phyloP scores from a whole-genome alignment of 2,888 invertebrate species.

The Rotaria sp. region DNA sequence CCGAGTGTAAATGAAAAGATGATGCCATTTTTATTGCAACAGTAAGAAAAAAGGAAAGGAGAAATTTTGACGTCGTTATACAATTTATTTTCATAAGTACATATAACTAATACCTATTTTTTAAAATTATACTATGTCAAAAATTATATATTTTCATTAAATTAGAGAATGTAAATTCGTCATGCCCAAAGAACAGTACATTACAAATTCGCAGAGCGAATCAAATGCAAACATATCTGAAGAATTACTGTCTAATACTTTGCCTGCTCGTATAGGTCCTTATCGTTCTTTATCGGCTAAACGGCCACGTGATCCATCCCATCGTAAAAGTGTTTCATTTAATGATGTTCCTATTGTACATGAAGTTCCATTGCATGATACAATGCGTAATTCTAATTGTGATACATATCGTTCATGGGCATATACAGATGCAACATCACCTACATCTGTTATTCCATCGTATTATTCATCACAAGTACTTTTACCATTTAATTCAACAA shows the following conservation, averaged over 20 bases:
- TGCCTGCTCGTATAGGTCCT: neutral
- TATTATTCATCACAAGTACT: neutral
- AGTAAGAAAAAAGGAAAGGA: neutral
- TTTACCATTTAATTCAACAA: neutral
- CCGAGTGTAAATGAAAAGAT: neutral
- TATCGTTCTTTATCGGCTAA: slow-evolving; percentile 7
- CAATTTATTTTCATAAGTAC: neutral
- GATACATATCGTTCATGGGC: neutral
- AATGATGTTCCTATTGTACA: slow-evolving; percentile 28
- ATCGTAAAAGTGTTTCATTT: slow-evolving; percentile 15
- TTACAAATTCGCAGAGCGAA: neutral
- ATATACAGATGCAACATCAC: neutral
- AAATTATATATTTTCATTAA: neutral
- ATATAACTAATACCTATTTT: neutral
- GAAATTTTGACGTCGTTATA: neutral
- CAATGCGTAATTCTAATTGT: neutral
- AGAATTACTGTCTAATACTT: neutral
- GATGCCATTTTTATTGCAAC: neutral
- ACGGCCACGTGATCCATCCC: neutral
- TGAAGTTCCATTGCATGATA: slow-evolving; percentile 7
- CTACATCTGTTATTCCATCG: neutral
- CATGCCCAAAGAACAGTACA: neutral
- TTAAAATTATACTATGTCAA: neutral
- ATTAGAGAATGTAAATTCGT: neutral
- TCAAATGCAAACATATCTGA: neutral